phyloP scores from a whole-genome alignment of 2,113 vertebrate genomes.

The human (Homo sapiens) region DNA sequence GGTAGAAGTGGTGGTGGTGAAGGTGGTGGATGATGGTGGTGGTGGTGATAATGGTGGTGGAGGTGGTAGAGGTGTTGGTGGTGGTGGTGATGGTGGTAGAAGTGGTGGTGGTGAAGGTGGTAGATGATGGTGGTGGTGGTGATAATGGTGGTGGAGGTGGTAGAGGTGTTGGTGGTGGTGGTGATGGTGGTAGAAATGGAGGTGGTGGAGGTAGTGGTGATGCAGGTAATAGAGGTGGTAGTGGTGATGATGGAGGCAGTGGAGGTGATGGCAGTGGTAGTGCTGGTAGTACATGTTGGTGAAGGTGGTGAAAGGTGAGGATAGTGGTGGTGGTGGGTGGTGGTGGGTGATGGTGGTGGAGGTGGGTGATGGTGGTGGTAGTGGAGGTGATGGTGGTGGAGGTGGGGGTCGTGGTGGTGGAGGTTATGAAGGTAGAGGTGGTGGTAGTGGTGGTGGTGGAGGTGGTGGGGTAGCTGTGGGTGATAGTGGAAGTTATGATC shows the following conservation, averaged over 20 bases:
- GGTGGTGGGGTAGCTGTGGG: too few relatives aligned
- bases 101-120: too few relatives aligned
- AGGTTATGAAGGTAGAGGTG: not conserved
- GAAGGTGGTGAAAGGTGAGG: too few relatives aligned
- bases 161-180: too few relatives aligned
- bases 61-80: not conserved
- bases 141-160: too few relatives aligned
- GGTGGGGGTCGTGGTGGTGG: not conserved
- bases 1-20: not conserved
- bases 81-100: not conserved
- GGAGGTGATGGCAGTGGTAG: too few relatives aligned
- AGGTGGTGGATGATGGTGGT: too few relatives aligned
- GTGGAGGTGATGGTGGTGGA: too few relatives aligned
- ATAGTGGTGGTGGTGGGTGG: too few relatives aligned
- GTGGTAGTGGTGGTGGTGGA: not conserved
- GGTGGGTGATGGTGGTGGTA: fast-evolving
- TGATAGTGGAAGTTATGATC: too few relatives aligned
- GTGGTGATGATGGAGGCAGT: not conserved
- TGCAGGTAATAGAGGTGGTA: not conserved
- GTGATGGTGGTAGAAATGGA: not conserved
- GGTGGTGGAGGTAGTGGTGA: not conserved
- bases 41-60: too few relatives aligned
- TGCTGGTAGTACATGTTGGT: not conserved
- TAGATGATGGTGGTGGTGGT: not conserved
- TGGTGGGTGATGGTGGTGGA: not conserved